Base-by-base conservation (phyloP, 2,888 invertebrate species). In the Sinodicranocentrus sp. region DNA sequence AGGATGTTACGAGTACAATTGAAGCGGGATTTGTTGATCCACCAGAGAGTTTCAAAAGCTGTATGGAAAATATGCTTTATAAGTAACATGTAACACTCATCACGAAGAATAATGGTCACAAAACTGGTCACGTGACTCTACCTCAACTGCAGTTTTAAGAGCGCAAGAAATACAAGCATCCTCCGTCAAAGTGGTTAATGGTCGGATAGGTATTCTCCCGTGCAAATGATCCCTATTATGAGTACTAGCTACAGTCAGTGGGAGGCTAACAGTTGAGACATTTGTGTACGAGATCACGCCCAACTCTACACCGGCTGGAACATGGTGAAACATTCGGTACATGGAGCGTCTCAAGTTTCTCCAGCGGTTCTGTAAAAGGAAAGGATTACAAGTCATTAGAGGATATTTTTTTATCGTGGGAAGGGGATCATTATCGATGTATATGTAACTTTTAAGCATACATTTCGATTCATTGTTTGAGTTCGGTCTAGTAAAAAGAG, bases 191-290 rank as follows among this genome's bases (percentile, higher is more conserved):
- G 86, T 84, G 39, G 85, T 84, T 52, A 87, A 82, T 8, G 89
- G 88, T 84, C 87, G 78, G 15, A 88, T 72, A 23, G 89, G 89
- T 63, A 89, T 88, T 61, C 89, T 78, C 59, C 89, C 89, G 57
- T 89, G 87, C 23, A 89, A 84, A 70, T 86, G 88, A 72, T 89
- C 89, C 59, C 89, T 83, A 79, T 89, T 89, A 52, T 86, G 85
- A 21, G 88, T 86, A 25, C 88, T 89, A 67, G 89, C 86, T 13
- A 87, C 84, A 10, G 89, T 89, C 77, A 89, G 80, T 23, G 89
- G 89, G 52, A 89, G 86, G 75, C 86, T 87, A 21, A 89, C 75
- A 8, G 85, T 82, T 10, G 88, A 86, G 21, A 84, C 85, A 68
- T 88, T 87, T 54, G 88, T 88, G 75, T 87, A 89, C 44, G 89